These are phyloP conservation scores for Notodonta ziczac DNA, from an alignment of 2,888 invertebrate genomes.

Conservation along the genomic window DNA sequence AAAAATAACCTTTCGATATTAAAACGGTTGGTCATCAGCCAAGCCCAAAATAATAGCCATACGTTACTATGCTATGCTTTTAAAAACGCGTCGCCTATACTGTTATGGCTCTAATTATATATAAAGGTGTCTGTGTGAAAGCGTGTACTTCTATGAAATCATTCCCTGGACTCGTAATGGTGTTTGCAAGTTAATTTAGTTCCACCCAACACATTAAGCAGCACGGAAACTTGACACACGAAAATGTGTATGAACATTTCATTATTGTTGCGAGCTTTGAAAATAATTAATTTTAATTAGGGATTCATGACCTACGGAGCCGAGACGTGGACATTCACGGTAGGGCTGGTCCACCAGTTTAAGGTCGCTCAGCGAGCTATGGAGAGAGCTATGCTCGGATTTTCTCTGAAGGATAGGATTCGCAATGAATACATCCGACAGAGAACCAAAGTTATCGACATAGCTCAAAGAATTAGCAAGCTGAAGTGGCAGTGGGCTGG, in stretches of 20 bases:
- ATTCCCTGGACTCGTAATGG: background rate
- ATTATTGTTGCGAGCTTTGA: background rate
- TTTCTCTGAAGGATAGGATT: too few relatives aligned
- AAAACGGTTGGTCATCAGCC: background rate
- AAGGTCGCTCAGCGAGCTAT: too few relatives aligned
- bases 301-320: too few relatives aligned
- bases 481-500: too few relatives aligned
- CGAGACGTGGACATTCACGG: too few relatives aligned
- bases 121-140: background rate
- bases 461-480: too few relatives aligned
- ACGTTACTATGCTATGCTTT: background rate
- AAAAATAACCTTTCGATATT: background rate
- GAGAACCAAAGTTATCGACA: too few relatives aligned
- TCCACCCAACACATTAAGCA: slow-evolving; percentile 4
- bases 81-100: background rate
- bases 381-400: too few relatives aligned
- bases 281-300: background rate
- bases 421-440: too few relatives aligned
- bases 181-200: slow-evolving; percentile 6
- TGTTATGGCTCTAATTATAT: background rate
- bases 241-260: background rate
- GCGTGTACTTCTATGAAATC: background rate
- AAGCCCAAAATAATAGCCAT: background rate
- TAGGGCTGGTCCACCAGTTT: too few relatives aligned
- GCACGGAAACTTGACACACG: background rate